Conservation (phyloP, 2,888 invertebrate genomes). For the Amphipoea oculea region DNA sequence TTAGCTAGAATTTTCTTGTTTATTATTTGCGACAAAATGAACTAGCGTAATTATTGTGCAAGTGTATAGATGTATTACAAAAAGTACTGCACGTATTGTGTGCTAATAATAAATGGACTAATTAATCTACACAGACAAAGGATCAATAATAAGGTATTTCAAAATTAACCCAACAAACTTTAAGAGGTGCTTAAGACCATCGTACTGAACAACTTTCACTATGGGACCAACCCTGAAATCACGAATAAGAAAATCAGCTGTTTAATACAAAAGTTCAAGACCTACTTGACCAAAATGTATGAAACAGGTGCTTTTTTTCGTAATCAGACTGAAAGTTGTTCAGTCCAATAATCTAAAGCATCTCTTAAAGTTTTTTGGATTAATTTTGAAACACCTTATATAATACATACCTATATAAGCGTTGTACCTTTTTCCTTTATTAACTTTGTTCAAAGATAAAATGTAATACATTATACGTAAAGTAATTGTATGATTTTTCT, state of each 20-base stretch:
- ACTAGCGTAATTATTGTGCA: neutral
- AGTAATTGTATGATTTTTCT: slow-evolving; percentile 22
- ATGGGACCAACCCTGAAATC: too few relatives aligned
- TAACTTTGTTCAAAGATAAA: slow-evolving; percentile 20
- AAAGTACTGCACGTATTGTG: neutral
- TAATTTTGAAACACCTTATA: too few relatives aligned
- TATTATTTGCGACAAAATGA: neutral
- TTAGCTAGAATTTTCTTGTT: neutral
- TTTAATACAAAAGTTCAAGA: too few relatives aligned
- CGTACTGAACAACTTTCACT: too few relatives aligned
- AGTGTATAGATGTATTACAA: neutral
- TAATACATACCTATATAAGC: neutral
- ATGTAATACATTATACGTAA: slow-evolving; percentile 2
- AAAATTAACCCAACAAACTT: too few relatives aligned
- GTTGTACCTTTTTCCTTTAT: neutral
- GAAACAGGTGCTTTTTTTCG: too few relatives aligned
- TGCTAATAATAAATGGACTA: neutral
- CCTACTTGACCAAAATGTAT: too few relatives aligned
- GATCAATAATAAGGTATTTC: neutral
- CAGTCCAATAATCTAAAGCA: too few relatives aligned
- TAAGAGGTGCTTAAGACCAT: too few relatives aligned
- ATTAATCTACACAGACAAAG: neutral
- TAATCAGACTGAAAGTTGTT: too few relatives aligned
- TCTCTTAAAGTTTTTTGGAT: too few relatives aligned
- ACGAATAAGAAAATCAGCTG: too few relatives aligned